Evolutionary conservation across 2,888 invertebrate genomes (phyloP).

Genomic region (Hoplodrina blanda): DNA sequence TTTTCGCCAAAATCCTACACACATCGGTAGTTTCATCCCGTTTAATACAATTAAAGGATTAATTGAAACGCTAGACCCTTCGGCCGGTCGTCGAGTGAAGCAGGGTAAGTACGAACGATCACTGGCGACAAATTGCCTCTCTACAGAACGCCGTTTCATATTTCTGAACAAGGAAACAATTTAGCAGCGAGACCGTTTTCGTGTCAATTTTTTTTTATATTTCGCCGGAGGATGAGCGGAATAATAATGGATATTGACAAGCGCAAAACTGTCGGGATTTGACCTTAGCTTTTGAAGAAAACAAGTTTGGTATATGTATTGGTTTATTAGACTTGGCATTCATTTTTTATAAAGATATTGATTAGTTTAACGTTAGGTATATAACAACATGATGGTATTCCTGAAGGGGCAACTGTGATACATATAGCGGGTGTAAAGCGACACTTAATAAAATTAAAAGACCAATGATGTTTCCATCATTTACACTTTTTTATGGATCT

Average conservation of each 20-base stretch:
- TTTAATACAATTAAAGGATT: constrained; percentile 64
- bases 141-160: constrained; percentile 65
- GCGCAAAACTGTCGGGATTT: constrained; percentile 14
- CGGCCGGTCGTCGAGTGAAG: constrained; percentile 37
- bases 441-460: too few species aligned
- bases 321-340: constrained; percentile 6
- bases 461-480: too few species aligned
- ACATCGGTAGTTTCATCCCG: constrained; percentile 28
- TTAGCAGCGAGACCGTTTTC: constrained; percentile 61
- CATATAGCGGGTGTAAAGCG: too few species aligned
- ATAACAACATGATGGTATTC: too few species aligned
- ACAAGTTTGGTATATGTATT: constrained; percentile 15
- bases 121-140: constrained; percentile 73
- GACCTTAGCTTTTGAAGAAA: constrained; percentile 32
- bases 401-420: too few species aligned
- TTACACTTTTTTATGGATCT: too few species aligned
- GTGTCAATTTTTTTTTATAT: constrained; percentile 61
- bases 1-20: constrained; percentile 5
- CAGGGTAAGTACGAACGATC: constrained; percentile 62
- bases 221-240: constrained; percentile 43
- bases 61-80: constrained; percentile 61
- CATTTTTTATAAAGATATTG: not conserved
- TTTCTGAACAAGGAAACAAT: constrained; percentile 71
- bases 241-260: constrained; percentile 60
- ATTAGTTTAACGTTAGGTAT: too few species aligned